Evolutionary conservation across 2,797 vertebrate genomes (phyloP), one percentile per base, ranked within the genome.

Genomic region (Anguilla marmorata): DNA sequence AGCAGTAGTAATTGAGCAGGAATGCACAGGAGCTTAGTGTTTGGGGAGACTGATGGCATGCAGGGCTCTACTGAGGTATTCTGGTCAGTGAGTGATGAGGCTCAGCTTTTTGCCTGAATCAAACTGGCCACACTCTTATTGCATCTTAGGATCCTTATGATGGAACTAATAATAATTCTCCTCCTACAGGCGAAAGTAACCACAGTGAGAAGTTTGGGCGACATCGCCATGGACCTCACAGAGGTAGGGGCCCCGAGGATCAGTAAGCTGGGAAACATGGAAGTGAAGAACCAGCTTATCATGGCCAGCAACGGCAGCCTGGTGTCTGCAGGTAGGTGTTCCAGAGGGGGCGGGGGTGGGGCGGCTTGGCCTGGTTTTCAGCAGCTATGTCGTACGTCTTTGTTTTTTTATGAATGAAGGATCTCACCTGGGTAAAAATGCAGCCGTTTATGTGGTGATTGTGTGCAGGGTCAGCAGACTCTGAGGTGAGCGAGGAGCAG

Each of bases 251-350:
- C 95, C 24, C 97, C 96, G 0, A 96, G 96, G 89, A 94, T 96
- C 91, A 96, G 94, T 58, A 99, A 97, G 91, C 93, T 97, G 58
- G 95, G 95, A 86, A 95, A 94, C 30, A 90, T 95, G 8, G 97
- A 97, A 8, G 95, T 94, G 63, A 99, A 98, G 93, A 97, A 97
- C 91, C 97, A 96, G 48, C 94, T 99, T 27, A 99, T 99, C 91
- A 99, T 97, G 97, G 97, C 98, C 83, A 99, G 98, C 95, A 99
- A 97, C 0, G 98, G 98, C 90, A 99, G 98, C 91, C 95, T 99
- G 90, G 97, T 98, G 90, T 99, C 98, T 83, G 97, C 98, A 93
- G 98, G 99, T 99, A 95, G 91, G 33, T 6, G 12, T 82, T 63
- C 24, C 16, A 0, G 4, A 11, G 74, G 74, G 30, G 2, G 5